Percentiles rank a stretch among this genome's conserved stretches.
Evolutionary conservation across 2,888 invertebrate genomes (phyloP).

Genomic region (Parasteatoda lunata): DNA sequence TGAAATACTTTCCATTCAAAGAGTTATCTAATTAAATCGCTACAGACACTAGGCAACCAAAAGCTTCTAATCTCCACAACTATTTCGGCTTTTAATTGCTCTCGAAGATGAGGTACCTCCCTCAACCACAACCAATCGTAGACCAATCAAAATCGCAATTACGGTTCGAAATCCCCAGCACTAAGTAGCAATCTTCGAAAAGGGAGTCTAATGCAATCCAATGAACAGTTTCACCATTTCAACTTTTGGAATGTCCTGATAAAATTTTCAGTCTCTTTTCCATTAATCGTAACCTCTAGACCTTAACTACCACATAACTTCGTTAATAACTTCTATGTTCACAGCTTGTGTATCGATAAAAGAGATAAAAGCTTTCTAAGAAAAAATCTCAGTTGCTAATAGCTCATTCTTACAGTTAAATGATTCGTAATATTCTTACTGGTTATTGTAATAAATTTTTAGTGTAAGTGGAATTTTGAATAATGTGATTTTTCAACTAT

Average conservation of each 20-base stretch:
- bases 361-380: neutral
- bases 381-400: neutral
- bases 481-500: too few relatives aligned
- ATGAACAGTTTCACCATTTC: constrained; percentile 8
- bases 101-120: constrained; percentile 8
- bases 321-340: constrained; percentile 12
- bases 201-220: constrained; percentile 16
- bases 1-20: too few relatives aligned
- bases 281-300: constrained; percentile 23
- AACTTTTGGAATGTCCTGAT: neutral
- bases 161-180: constrained; percentile 17
- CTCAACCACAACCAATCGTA: constrained; percentile 23
- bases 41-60: too few relatives aligned
- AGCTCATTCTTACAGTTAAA: too few relatives aligned
- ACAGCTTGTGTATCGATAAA: neutral
- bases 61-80: too few relatives aligned
- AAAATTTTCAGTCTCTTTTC: constrained; percentile 16
- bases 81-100: neutral
- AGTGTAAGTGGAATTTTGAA: too few relatives aligned
- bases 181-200: constrained; percentile 29
- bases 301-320: constrained; percentile 31
- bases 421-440: too few relatives aligned
- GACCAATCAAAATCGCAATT: constrained; percentile 44
- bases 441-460: too few relatives aligned
- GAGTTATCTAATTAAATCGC: too few relatives aligned